Base-by-base conservation (phyloP, 2,888 invertebrate genomes). In the Laothoe populi region DNA sequence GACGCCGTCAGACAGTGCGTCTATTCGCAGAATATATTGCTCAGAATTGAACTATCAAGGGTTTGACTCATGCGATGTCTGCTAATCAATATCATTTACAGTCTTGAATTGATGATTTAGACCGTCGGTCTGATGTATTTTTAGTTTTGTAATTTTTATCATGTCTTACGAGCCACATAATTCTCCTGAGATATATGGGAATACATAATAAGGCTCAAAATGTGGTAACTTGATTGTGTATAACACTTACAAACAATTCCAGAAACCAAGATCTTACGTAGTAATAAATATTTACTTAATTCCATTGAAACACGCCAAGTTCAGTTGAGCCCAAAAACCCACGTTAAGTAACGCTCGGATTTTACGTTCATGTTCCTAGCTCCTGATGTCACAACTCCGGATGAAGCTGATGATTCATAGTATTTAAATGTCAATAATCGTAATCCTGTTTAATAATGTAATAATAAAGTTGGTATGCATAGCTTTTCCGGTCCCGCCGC, bases 391-490 rank as follows among this genome's bases (percentile, higher is more conserved):
- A 35, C 35, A 44, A 44, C 44, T 44, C 44, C 31, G 31, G 49
- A 49, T 24, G 31, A 53, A 49, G 19, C 53, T 31, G 5, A 59
- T 59, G 59, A 59, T 21, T 59, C 59, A 59, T 21, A 7, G 19
- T 21, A 44, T 59, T 59, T 23, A 44, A 59, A 59, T 53, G 53
- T 53, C 59, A 59, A 59, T 59, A 59, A 45, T 31, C 19, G 59
- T 31, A 59, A 59, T 44, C 44, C 45, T 59, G 45, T 59, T 59
- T 57, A 38, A 35, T 57, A 67, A 70, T 69, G 61, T 65, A 64
- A 64, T 66, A 66, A 70, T 70, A 63, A 64, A 66, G 60, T 67
- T 63, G 71, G 69, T 63, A 72, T 70, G 69, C 62, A 66, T 57
- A 61, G 60, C 63, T 66, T 67, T 70, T 62, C 62, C 62, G 62